Evolutionary conservation across 2,797 vertebrate genomes (phyloP).

Genomic region (Trachops cirrhosus): DNA sequence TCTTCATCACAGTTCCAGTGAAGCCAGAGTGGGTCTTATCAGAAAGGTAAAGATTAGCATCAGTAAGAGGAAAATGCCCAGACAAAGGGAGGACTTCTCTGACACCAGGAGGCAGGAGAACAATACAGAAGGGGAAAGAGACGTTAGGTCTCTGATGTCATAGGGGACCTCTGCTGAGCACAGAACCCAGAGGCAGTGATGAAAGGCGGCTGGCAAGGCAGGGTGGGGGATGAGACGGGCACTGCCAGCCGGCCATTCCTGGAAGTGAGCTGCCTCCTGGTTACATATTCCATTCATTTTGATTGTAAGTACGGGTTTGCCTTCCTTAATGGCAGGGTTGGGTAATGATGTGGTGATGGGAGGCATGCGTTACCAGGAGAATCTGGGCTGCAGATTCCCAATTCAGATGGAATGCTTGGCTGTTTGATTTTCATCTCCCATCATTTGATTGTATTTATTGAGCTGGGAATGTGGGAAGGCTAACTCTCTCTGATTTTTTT

Average conservation of each 20-base stretch:
- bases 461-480: slow-evolving; percentile 1
- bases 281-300: not conserved
- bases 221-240: not conserved
- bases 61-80: not conserved
- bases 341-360: slow-evolving; percentile 16
- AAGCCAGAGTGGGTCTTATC: not conserved
- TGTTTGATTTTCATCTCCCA: not conserved
- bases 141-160: not conserved
- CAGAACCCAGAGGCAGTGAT: too few relatives aligned
- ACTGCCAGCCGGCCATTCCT: not conserved
- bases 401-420: not conserved
- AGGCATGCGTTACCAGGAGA: not conserved
- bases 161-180: not conserved
- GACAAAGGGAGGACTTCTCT: not conserved
- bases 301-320: slow-evolving; percentile 46
- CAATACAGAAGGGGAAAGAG: too few relatives aligned
- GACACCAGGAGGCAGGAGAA: not conserved
- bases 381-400: not conserved
- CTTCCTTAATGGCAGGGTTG: slow-evolving; percentile 51
- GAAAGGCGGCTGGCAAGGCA: not conserved
- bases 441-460: not conserved
- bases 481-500: not conserved
- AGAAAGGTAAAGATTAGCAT: not conserved
- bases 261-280: slow-evolving; percentile 18
- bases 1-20: not conserved